These are phyloP conservation scores for Pseudococcus viburni DNA, from an alignment of 2,888 invertebrate species.

Conservation along the genomic window DNA sequence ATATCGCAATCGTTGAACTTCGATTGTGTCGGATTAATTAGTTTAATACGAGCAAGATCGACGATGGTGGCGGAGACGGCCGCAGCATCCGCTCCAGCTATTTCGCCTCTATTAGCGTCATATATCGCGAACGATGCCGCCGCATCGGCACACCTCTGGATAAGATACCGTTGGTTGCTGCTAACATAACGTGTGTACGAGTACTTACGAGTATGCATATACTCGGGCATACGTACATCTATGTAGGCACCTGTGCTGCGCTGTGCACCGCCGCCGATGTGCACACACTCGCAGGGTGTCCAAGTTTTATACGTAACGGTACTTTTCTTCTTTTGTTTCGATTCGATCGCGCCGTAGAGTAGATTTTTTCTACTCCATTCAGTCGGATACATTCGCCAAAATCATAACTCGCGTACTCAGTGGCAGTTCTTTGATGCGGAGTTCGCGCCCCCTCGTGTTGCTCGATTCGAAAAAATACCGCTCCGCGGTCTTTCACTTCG, in stretches of 20 bases:
- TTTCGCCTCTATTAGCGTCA: conserved; percentile 50
- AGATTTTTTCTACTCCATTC: not conserved
- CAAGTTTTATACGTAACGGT: conserved; percentile 59
- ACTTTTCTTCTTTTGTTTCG: conserved; percentile 49
- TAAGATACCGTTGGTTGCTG: not conserved
- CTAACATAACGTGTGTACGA: no score
- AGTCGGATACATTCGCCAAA: conserved; percentile 61
- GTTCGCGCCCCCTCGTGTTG: conserved; percentile 31
- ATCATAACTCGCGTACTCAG: conserved; percentile 64
- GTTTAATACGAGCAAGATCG: conserved; percentile 63
- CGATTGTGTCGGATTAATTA: conserved; percentile 64
- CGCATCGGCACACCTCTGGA: conserved; percentile 31
- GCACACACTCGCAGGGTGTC: conserved; percentile 47
- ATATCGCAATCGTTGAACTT: conserved; percentile 64
- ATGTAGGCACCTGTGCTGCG: not conserved
- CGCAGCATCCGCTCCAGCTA: not conserved
- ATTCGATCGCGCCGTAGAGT: no score
- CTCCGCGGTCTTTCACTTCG: not conserved
- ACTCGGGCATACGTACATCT: no score
- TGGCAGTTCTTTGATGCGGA: conserved; percentile 60
- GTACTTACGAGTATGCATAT: no score
- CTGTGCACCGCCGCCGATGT: not conserved
- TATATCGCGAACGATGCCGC: conserved; percentile 3
- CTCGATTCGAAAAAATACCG: not conserved
- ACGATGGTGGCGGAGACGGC: not conserved